These are phyloP conservation scores for Chloroclysta siterata DNA, from an alignment of 2,888 invertebrate genomes.

Conservation along the genomic window DNA sequence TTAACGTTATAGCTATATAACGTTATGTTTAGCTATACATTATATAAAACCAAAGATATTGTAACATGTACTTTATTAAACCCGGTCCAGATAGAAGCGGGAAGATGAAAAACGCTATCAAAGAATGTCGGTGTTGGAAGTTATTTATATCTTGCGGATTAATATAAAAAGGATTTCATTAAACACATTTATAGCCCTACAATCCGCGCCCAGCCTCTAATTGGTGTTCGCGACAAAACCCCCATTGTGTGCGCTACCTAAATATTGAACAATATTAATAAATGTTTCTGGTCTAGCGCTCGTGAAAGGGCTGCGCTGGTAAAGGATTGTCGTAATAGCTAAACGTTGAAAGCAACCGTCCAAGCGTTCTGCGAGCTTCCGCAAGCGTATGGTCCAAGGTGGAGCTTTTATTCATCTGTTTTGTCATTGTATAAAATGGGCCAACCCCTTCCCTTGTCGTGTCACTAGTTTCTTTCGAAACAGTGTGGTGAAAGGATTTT, in stretches of 20 bases:
- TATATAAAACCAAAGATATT: too few relatives aligned
- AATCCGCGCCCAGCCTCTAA: conserved; percentile 43
- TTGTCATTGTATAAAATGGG: too few relatives aligned
- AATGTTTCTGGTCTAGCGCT: conserved; percentile 72
- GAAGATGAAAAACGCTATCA: background rate
- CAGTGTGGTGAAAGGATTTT: too few relatives aligned
- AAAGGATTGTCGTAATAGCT: conserved; percentile 77
- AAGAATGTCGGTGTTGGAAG: background rate
- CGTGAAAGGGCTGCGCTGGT: conserved; percentile 72
- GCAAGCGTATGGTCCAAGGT: conserved; percentile 51
- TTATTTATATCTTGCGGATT: background rate
- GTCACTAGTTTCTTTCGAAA: too few relatives aligned
- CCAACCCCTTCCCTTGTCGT: too few relatives aligned
- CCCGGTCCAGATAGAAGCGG: background rate
- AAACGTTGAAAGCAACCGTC: conserved; percentile 64
- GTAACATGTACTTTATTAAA: too few relatives aligned
- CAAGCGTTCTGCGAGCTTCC: conserved; percentile 66
- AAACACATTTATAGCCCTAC: conserved; percentile 34
- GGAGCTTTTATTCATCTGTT: conserved; percentile 23
- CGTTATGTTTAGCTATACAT: too few relatives aligned
- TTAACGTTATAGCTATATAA: too few relatives aligned
- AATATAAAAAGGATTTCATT: conserved; percentile 24
- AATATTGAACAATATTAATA: conserved; percentile 78
- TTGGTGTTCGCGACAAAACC: conserved; percentile 50
- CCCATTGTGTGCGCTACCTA: conserved; percentile 64